Conservation (phyloP, 2,113 vertebrate genomes). For the Urocynchramus pylzowi region DNA sequence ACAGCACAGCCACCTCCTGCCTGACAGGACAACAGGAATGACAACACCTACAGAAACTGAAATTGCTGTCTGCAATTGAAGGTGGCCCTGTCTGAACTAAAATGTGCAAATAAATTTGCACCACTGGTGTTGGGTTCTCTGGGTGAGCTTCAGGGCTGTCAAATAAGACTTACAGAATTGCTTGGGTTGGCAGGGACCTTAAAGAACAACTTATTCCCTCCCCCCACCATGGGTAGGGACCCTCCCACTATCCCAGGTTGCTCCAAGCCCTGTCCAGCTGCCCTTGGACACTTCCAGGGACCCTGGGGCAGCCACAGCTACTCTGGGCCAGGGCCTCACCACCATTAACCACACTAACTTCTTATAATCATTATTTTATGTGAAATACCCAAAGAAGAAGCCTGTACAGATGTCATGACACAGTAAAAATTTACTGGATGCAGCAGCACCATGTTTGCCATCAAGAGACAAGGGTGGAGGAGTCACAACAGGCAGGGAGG, state of each 20-base stretch:
- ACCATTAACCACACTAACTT: background rate
- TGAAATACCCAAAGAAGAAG: background rate
- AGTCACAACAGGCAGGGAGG: background rate
- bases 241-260: fast-evolving
- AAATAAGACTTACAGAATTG: background rate
- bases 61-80: background rate
- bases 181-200: background rate
- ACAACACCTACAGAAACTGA: background rate
- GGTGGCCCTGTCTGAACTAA: background rate
- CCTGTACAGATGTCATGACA: fast-evolving
- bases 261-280: fast-evolving
- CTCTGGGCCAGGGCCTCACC: background rate
- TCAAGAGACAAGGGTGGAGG: background rate
- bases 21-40: background rate
- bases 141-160: background rate
- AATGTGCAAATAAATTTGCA: background rate
- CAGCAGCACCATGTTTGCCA: background rate
- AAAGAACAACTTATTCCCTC: background rate
- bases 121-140: background rate
- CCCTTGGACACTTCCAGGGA: background rate
- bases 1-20: background rate
- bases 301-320: background rate
- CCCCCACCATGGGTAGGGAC: background rate
- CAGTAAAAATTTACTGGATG: background rate
- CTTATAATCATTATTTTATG: fast-evolving